A percentile compares a stretch with the other conserved stretches of the same genome.
These are phyloP conservation scores for Lagothrix lagotricha DNA, from an alignment of 2,797 vertebrate species.

Conservation along the genomic window DNA sequence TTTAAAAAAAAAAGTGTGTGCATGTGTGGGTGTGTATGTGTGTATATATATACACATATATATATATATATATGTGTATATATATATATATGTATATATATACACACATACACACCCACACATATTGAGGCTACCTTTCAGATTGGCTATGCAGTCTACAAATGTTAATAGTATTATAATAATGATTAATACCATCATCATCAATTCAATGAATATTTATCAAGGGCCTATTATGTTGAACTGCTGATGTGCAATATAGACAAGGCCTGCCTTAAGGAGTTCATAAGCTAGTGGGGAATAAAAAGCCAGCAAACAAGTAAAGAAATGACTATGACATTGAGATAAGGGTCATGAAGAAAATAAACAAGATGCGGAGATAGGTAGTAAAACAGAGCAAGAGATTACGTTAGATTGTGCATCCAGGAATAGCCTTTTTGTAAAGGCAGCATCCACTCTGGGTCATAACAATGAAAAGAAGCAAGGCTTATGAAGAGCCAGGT, in stretches of 20 bases:
- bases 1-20: not conserved
- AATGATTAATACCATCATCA: not conserved
- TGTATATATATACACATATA: no score
- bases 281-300: not conserved
- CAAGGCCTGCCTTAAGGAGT: not conserved
- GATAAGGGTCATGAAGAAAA: not conserved
- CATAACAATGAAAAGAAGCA: not conserved
- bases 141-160: not conserved
- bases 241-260: not conserved
- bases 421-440: not conserved
- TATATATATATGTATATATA: no score
- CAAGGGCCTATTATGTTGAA: not conserved
- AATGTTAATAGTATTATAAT: not conserved
- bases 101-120: no score
- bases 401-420: not conserved
- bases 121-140: not conserved
- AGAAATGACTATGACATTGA: not conserved
- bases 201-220: not conserved
- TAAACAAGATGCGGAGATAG: not conserved
- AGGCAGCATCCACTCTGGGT: not conserved
- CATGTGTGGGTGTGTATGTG: no score
- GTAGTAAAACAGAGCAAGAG: not conserved
- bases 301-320: not conserved
- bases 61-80: no score
- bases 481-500: not conserved